phyloP scores from a whole-genome alignment of 2,797 vertebrate genomes.

The Momotus momota region DNA sequence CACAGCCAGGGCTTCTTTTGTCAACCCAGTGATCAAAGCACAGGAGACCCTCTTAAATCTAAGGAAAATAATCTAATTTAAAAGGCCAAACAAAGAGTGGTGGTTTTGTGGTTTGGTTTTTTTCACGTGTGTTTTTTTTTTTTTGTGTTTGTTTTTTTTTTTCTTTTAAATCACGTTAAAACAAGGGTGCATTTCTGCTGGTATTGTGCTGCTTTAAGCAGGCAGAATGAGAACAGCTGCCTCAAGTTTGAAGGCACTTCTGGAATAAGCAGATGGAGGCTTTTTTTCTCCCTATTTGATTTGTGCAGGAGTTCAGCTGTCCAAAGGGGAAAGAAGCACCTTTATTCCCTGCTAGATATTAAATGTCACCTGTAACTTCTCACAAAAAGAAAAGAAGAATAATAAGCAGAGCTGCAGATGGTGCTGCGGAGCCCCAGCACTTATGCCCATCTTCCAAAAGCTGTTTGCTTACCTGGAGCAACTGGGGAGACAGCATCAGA shows the following conservation, averaged over 20 bases:
- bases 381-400: constrained; percentile 4
- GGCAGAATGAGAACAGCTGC: constrained; percentile 57
- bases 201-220: constrained; percentile 44
- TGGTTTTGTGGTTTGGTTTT: neutral
- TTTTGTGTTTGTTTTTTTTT: neutral
- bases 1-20: constrained; percentile 73
- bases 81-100: constrained; percentile 76
- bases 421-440: constrained; percentile 27
- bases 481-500: neutral
- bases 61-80: constrained; percentile 83
- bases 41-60: constrained; percentile 81
- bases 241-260: constrained; percentile 60
- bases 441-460: neutral
- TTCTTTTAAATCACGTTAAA: constrained; percentile 50
- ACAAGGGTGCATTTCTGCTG: constrained; percentile 65
- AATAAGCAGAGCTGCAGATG: constrained; percentile 35
- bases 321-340: constrained; percentile 56
- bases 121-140: neutral
- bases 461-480: constrained; percentile 32
- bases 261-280: constrained; percentile 62
- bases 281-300: constrained; percentile 55
- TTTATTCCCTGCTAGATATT: constrained; percentile 55
- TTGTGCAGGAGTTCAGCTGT: constrained; percentile 60
- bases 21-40: constrained; percentile 87
- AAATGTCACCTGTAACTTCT: constrained; percentile 58